phyloP scores from a whole-genome alignment of 2,888 invertebrate species.

The Eretmocerus hayati region DNA sequence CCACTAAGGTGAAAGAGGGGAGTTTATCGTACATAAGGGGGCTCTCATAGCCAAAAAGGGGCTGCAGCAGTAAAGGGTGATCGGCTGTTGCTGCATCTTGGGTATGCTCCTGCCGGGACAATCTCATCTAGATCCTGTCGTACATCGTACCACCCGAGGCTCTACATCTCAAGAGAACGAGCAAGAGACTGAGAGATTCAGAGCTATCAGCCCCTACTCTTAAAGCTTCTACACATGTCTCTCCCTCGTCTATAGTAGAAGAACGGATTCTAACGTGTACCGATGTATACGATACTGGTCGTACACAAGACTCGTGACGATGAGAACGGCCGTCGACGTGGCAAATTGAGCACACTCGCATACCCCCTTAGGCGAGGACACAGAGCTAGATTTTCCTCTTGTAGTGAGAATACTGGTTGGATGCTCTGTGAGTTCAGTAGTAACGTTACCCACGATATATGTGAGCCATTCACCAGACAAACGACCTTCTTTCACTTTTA shows the following conservation, averaged over 20 bases:
- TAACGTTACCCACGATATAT: constrained; percentile 38
- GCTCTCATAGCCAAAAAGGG: constrained; percentile 25
- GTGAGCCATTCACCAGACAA: constrained; percentile 39
- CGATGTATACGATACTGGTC: constrained; percentile 28
- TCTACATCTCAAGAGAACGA: constrained; percentile 37
- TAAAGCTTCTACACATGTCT: constrained; percentile 1
- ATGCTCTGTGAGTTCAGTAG: neutral
- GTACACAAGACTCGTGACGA: constrained; percentile 25
- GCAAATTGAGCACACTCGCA: constrained; percentile 43
- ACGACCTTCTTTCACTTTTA: constrained; percentile 31
- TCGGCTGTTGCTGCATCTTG: constrained; percentile 22
- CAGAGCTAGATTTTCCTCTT: too few species aligned
- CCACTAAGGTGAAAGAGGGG: constrained; percentile 29
- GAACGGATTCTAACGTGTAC: too few species aligned
- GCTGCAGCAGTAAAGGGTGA: constrained; percentile 38
- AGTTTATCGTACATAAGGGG: constrained; percentile 38
- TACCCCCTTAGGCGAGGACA: constrained; percentile 11
- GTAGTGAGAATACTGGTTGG: too few species aligned
- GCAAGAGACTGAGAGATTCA: constrained; percentile 26
- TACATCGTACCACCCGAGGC: constrained; percentile 44
- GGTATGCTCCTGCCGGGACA: constrained; percentile 29
- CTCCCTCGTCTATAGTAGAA: constrained; percentile 4
- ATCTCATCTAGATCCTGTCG: constrained; percentile 47
- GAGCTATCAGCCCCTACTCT: constrained; percentile 22
- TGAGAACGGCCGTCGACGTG: constrained; percentile 36